These are phyloP conservation scores for Leptestheria dahalacensis DNA, from an alignment of 1,140 invertebrate genomes.

Conservation along the genomic window DNA sequence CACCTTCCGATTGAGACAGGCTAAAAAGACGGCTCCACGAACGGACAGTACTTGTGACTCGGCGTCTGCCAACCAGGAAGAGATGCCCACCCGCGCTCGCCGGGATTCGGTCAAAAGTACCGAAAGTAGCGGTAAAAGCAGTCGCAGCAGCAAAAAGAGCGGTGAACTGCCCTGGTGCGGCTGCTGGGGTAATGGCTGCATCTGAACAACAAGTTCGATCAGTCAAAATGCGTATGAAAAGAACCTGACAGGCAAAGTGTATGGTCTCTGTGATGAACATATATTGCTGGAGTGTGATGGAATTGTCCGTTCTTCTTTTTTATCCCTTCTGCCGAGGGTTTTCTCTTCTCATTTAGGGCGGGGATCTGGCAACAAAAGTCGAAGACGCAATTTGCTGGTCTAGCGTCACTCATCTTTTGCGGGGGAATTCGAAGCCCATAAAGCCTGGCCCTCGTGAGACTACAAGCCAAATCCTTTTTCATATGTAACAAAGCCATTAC, in stretches of 20 bases:
- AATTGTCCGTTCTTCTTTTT: no score
- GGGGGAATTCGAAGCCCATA: neutral
- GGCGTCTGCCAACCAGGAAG: slow-evolving; percentile 4
- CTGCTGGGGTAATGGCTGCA: slow-evolving; percentile 72
- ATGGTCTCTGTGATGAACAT: no score
- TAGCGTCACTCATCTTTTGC: slow-evolving; percentile 1
- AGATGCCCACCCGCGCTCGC: slow-evolving; percentile 4
- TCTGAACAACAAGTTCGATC: no score
- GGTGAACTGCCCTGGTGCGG: slow-evolving; percentile 66
- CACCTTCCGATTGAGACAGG: neutral
- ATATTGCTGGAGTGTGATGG: no score
- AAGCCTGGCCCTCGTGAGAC: neutral
- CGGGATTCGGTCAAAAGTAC: slow-evolving; percentile 30
- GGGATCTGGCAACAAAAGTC: neutral
- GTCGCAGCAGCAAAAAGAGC: slow-evolving; percentile 33
- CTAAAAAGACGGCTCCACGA: neutral
- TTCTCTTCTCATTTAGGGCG: neutral
- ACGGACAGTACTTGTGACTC: neutral
- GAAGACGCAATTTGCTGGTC: neutral
- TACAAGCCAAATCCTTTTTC: slow-evolving; percentile 1
- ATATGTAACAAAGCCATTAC: neutral
- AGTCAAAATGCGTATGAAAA: no score
- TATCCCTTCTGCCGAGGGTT: no score
- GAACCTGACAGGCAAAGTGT: no score
- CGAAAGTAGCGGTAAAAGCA: slow-evolving; percentile 34